These are phyloP conservation scores for Dunckerocampus dactyliophorus DNA, from an alignment of 2,113 vertebrate genomes.

Conservation along the genomic window DNA sequence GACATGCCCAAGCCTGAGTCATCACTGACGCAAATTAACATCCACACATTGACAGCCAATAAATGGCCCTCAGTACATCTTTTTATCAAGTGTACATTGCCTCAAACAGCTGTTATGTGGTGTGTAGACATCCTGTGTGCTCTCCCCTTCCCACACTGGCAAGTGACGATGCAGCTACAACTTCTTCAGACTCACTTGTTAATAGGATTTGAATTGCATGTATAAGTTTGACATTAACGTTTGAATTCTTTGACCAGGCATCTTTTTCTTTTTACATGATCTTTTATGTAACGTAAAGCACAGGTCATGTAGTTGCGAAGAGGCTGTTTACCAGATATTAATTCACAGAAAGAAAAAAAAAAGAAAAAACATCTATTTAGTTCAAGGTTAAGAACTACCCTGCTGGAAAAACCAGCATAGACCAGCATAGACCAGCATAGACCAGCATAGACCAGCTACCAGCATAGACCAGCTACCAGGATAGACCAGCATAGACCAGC, in stretches of 20 bases:
- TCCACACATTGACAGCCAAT: conserved; percentile 62
- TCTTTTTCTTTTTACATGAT: conserved; percentile 5
- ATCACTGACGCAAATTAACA: conserved; percentile 62
- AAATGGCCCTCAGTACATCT: conserved; percentile 28
- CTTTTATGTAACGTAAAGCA: conserved; percentile 1
- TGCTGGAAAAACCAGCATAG: no score
- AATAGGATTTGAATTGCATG: no score
- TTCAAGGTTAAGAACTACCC: conserved; percentile 34
- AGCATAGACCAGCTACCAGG: no score
- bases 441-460: no score
- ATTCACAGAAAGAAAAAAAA: conserved; percentile 12
- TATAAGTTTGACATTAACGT: no score
- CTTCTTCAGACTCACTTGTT: no score
- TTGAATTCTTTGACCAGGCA: no score
- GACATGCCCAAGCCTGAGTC: conserved; percentile 18
- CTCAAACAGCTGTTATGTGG: conserved; percentile 14
- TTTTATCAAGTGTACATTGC: conserved; percentile 47
- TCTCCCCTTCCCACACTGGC: background rate
- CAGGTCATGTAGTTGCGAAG: conserved; percentile 5
- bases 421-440: no score
- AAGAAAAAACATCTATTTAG: conserved; percentile 11
- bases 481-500: no score
- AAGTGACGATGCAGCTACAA: no score
- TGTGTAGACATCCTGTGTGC: conserved; percentile 16
- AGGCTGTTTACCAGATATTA: conserved; percentile 30